A percentile compares a stretch with the other conserved stretches of the same genome.
phyloP scores from a whole-genome alignment of 2,797 vertebrate species.

The Diceros bicornis region DNA sequence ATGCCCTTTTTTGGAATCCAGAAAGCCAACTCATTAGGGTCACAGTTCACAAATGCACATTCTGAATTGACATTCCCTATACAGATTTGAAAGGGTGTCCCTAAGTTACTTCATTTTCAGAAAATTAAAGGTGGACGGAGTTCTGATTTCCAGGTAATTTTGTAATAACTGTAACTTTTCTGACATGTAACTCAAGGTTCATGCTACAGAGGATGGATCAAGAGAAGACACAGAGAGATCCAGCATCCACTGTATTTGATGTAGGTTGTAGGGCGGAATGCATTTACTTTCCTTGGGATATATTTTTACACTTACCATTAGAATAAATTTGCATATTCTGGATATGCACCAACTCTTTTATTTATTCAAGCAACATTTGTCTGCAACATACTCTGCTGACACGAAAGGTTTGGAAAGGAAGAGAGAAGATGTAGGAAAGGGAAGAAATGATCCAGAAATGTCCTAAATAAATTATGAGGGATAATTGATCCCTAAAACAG shows the following conservation, averaged over 20 bases:
- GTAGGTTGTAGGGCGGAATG: not conserved
- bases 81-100: not conserved
- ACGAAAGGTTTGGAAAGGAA: not conserved
- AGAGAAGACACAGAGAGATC: not conserved
- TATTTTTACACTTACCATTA: constrained; percentile 6
- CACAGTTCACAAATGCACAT: not conserved
- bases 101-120: not conserved
- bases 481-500: not conserved
- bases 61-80: not conserved
- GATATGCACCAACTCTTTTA: not conserved
- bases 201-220: not conserved
- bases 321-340: not conserved
- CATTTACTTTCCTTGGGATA: not conserved
- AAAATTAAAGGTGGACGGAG: not conserved
- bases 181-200: not conserved
- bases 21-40: not conserved
- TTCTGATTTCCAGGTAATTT: not conserved
- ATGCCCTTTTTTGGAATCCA: not conserved
- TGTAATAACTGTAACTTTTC: not conserved
- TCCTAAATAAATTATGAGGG: not conserved
- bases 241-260: not conserved
- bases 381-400: not conserved
- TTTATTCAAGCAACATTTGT: not conserved
- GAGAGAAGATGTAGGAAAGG: not conserved
- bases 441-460: not conserved